Evolutionary conservation across 1,140 invertebrate species (phyloP).

Genomic region (Leptestheria dahalacensis): DNA sequence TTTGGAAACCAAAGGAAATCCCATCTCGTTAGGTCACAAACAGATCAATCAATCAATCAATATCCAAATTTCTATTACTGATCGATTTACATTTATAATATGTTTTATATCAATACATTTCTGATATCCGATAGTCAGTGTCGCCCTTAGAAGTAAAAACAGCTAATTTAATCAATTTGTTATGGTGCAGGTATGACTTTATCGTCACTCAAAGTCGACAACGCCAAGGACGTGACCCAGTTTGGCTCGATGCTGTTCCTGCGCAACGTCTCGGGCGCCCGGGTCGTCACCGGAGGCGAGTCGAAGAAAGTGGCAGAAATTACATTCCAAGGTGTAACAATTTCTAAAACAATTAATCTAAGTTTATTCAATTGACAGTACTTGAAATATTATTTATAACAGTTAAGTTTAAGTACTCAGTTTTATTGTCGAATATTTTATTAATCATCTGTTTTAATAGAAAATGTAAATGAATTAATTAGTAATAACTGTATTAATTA

Average conservation of each 20-base stretch:
- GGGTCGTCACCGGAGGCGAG: slow-evolving; percentile 40
- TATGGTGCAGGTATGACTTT: slow-evolving; percentile 6
- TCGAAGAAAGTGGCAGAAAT: slow-evolving; percentile 38
- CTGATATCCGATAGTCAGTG: too few species aligned
- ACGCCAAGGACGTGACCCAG: slow-evolving; percentile 27
- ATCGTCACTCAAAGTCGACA: background rate
- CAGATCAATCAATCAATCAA: too few species aligned
- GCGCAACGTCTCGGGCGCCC: slow-evolving; percentile 50
- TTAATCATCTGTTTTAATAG: background rate
- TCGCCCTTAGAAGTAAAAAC: slow-evolving; percentile 2
- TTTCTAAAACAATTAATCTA: background rate
- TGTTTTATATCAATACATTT: too few species aligned
- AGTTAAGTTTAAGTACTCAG: too few species aligned
- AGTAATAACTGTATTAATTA: background rate
- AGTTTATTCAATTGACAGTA: background rate
- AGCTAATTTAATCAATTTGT: background rate
- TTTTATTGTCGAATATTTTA: too few species aligned
- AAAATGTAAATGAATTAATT: background rate
- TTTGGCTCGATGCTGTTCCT: slow-evolving; percentile 58
- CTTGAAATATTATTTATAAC: too few species aligned
- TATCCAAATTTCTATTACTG: too few species aligned
- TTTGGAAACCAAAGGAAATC: slow-evolving; percentile 48
- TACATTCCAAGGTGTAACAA: slow-evolving; percentile 40
- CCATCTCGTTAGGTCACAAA: slow-evolving; percentile 56
- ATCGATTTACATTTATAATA: too few species aligned